Percentiles rank a stretch among this genome's conserved stretches.
Conservation (phyloP, 1,140 invertebrate genomes). For the Halesus radiatus region DNA sequence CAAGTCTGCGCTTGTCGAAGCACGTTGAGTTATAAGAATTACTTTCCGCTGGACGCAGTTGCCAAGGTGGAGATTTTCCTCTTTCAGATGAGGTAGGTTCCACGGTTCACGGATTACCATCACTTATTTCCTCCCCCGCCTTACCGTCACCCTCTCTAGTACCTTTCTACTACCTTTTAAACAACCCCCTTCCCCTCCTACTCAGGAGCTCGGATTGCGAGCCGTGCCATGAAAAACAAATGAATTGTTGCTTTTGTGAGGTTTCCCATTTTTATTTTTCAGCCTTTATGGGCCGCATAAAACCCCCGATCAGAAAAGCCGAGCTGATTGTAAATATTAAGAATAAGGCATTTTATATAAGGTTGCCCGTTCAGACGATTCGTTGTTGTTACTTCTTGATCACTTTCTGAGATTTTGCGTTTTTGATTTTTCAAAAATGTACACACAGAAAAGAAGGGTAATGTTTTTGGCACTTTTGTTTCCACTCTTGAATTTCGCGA, state of each 20-base stretch:
- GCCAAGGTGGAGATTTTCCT: too few species aligned
- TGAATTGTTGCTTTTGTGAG: conserved; percentile 33
- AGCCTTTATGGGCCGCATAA: conserved; percentile 9
- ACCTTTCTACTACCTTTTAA: too few species aligned
- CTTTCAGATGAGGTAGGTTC: neutral
- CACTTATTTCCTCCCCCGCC: neutral
- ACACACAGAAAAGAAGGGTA: too few species aligned
- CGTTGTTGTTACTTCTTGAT: too few species aligned
- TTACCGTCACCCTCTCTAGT: too few species aligned
- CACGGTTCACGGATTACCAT: conserved; percentile 16
- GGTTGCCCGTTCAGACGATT: too few species aligned
- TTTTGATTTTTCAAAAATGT: too few species aligned
- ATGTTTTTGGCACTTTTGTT: too few species aligned
- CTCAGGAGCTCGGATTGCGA: conserved; percentile 11
- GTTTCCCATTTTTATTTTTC: conserved; percentile 36
- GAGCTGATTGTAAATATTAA: conserved; percentile 15
- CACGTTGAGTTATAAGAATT: too few species aligned
- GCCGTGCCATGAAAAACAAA: conserved; percentile 31
- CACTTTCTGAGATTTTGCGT: too few species aligned
- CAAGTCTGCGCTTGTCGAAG: too few species aligned
- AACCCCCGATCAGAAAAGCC: conserved; percentile 19
- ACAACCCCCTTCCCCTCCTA: neutral
- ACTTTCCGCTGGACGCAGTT: conserved; percentile 14
- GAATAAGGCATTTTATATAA: neutral
- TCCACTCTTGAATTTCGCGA: too few species aligned